Evolutionary conservation across 2,888 invertebrate genomes (phyloP).

Genomic region (Trachelus stipa): DNA sequence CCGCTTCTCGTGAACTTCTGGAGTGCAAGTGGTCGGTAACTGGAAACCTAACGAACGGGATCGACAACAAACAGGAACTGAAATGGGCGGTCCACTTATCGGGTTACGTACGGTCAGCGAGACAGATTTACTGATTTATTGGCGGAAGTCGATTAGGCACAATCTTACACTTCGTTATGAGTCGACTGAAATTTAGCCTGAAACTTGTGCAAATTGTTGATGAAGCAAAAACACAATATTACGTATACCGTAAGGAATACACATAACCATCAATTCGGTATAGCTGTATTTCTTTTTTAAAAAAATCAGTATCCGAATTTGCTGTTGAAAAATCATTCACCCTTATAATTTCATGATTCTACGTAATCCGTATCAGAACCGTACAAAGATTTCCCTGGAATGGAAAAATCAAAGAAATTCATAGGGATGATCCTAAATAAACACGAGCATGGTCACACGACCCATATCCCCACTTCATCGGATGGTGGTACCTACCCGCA

Average conservation of each 20-base stretch:
- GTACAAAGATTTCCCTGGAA: slow-evolving; percentile 26
- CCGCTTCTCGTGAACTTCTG: slow-evolving; percentile 30
- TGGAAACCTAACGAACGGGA: slow-evolving; percentile 34
- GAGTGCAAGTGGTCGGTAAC: slow-evolving; percentile 40
- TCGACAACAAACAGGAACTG: slow-evolving; percentile 58
- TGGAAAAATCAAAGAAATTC: slow-evolving; percentile 28
- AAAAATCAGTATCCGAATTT: not conserved
- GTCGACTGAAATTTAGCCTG: not conserved
- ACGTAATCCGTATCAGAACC: slow-evolving; percentile 30
- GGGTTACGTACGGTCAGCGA: slow-evolving; percentile 39
- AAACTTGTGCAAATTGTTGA: not conserved
- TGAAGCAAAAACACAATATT: not conserved
- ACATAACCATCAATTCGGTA: not conserved
- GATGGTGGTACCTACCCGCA: slow-evolving; percentile 12
- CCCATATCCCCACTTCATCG: slow-evolving; percentile 47
- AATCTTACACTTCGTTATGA: slow-evolving; percentile 44
- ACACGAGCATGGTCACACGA: slow-evolving; percentile 61
- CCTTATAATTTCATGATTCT: not conserved
- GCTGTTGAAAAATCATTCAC: not conserved
- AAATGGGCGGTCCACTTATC: slow-evolving; percentile 50
- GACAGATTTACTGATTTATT: slow-evolving; percentile 49
- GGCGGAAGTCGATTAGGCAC: slow-evolving; percentile 56
- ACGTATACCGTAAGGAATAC: not conserved
- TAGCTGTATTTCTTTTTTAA: not conserved
- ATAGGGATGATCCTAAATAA: slow-evolving; percentile 61